Evolutionary conservation across 2,888 invertebrate species (phyloP).

Genomic region (Drosophila histrio): DNA sequence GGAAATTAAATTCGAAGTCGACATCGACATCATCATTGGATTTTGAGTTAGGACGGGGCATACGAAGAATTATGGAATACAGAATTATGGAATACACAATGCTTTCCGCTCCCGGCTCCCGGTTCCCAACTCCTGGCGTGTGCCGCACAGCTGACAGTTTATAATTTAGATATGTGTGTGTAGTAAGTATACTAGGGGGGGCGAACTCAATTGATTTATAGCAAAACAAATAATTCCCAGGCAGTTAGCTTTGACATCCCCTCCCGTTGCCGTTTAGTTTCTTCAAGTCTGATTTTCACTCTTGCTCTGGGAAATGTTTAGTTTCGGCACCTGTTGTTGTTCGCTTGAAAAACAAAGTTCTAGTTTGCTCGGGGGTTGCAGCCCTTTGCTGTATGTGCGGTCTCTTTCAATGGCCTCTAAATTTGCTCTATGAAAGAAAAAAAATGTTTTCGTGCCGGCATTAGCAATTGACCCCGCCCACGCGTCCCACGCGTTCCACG

Average conservation of each 20-base stretch:
- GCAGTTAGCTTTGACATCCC: constrained; percentile 21
- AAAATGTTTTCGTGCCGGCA: not conserved
- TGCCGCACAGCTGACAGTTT: constrained; percentile 23
- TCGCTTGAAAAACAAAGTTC: not conserved
- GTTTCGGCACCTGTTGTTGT: not conserved
- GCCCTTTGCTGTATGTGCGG: not conserved
- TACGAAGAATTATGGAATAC: not conserved
- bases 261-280: not conserved
- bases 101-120: not conserved
- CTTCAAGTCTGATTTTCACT: not conserved
- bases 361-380: not conserved
- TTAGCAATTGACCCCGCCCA: not conserved
- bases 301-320: constrained; percentile 2
- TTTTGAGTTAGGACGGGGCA: not conserved
- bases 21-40: constrained; percentile 17
- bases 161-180: constrained; percentile 28
- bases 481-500: not conserved
- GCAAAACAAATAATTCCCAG: constrained; percentile 19
- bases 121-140: not conserved
- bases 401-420: not conserved
- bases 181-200: constrained; percentile 21
- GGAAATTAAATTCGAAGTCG: constrained; percentile 36
- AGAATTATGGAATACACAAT: not conserved
- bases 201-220: constrained; percentile 4
- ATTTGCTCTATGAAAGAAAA: not conserved